Percentiles rank a stretch among this genome's conserved stretches.
Evolutionary conservation across 2,113 vertebrate species (phyloP).

Genomic region (Heptranchias perlo): DNA sequence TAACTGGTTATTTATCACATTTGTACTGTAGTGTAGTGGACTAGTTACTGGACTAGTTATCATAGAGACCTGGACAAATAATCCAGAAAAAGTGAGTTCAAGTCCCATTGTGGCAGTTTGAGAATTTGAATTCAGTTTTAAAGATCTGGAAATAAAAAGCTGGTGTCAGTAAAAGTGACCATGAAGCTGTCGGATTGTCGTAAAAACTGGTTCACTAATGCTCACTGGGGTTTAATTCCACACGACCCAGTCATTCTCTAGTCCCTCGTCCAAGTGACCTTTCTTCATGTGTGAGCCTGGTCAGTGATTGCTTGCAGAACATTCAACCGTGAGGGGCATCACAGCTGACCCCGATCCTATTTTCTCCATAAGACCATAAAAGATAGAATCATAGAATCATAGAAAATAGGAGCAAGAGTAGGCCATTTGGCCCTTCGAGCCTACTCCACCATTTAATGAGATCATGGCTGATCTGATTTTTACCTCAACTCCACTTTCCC

Average conservation of each 20-base stretch:
- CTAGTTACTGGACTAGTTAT: neutral
- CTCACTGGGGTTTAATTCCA: neutral
- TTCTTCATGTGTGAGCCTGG: neutral
- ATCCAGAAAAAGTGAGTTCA: no score
- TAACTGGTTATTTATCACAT: neutral
- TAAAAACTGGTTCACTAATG: neutral
- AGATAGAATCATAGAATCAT: no score
- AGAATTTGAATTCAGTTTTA: neutral
- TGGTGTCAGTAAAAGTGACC: neutral
- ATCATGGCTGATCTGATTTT: no score
- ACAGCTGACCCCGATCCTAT: no score
- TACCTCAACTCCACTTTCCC: no score
- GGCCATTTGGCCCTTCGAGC: no score
- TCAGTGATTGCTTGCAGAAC: neutral
- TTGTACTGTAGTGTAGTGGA: neutral
- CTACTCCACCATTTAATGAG: no score
- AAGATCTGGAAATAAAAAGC: no score
- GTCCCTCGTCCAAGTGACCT: neutral
- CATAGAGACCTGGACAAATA: no score
- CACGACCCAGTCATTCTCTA: no score
- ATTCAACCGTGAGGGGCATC: neutral
- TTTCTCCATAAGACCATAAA: no score
- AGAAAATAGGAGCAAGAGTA: no score
- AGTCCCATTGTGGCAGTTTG: neutral
- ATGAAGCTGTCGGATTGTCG: neutral